Base-by-base conservation (phyloP, 1,140 invertebrate species). In the Chymomyza costata region DNA sequence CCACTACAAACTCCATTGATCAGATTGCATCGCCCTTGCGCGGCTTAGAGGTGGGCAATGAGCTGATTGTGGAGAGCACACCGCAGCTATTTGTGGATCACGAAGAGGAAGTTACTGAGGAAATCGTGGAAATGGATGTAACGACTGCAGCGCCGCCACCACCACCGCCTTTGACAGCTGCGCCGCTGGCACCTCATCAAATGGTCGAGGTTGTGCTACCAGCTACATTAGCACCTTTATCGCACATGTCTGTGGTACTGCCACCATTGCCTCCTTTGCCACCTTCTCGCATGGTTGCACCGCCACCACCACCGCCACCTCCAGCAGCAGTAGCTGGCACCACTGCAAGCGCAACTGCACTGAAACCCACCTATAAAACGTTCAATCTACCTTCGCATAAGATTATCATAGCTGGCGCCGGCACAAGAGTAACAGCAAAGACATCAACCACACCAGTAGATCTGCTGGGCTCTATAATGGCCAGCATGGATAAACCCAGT, bases 381-480 rank as follows among this genome's bases (percentile, higher is more conserved):
- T 58, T 80, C 34, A 73, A 50, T 41, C 53, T 74, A 51, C 69
- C 65, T 54, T 39, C 63, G 14, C 71, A 80, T 48, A 84, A 84
- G 53, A 67, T 65, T 38, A 74, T 74, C 18, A 50, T 81, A 8
- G 55, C 64, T 25, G 66, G 65, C 48, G n/a, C n/a, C n/a, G 47
- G 51, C 52, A 45, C 7, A 8, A 25, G 54, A 28, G 45, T 50
- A 15, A 38, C 58, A 15, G 49, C 67, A 5, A 13, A 59, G 1
- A 47, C 50, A 0, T 3, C 46, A 14, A 55, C 46, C 3, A 55
- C 59, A 10, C 59, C 60, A 30, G 65, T 74, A 2, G 84, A 85
- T 63, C 62, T 85, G 16, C 58, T 85, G 17, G 83, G 83, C 40
- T 84, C 84, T 7, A 85, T 85, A 1, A 84, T 85, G 82, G 84